Evolutionary conservation across 2,888 invertebrate genomes (phyloP), one percentile per base, ranked within the genome.

Genomic region (Polyommatus icarus): DNA sequence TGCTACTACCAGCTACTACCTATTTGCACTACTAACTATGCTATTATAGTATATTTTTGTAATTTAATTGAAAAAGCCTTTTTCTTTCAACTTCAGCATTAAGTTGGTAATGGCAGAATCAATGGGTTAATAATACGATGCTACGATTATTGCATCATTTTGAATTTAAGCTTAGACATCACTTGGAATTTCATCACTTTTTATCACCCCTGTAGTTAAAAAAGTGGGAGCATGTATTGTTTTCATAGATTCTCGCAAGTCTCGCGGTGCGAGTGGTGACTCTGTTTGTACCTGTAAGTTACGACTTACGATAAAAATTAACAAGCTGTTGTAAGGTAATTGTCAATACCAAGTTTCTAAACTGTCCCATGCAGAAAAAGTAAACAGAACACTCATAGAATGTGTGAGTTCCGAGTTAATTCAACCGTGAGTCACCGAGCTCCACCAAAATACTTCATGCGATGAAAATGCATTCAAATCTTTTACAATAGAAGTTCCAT

Each of bases 381-480:
- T 20, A 29, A 54, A 29, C 46, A 75, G 54, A 75, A 50, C 18
- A 15, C 46, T 46, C n/a, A n/a, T n/a, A 54, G 54, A 29, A 75
- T 50, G 46, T 46, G 20, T 15, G 8, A n/a, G 8, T 24, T 24
- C 46, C 73, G 18, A 75, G 75, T 75, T 75, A 75, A 75, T 54
- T 40, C 59, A 67, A 61, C 24, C 12, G 3, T 61, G 40, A 76
- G 61, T 36, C 40, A 67, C 54, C 50, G 61, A 61, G 15, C 61
- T 36, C 54, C 15, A 54, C 29, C 71, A 85, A 84, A 79, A 83
- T 83, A 85, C 87, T 84, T 84, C 87, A 87, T 86, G 85, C 87
- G 83, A 84, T 83, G 85, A 88, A 89, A 90, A 90, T 88, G 89
- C 90, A 90, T 91, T 91, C 89, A 91, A 89, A 89, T 88, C 87